Conservation (phyloP, 2,888 invertebrate species). For the Hirtodrosophila duncani region DNA sequence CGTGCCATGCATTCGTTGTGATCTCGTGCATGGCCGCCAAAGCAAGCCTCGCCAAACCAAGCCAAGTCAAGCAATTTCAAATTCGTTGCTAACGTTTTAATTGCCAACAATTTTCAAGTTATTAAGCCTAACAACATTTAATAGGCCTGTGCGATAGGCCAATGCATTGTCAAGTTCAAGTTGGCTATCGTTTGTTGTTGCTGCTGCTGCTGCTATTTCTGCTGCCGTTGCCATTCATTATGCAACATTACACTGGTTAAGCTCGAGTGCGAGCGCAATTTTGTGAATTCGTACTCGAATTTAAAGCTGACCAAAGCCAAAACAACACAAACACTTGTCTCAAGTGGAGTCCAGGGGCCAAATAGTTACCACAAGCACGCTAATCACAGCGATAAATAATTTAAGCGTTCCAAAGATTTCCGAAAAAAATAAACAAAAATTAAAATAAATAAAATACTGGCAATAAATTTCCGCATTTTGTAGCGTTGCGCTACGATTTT, state of each 20-base stretch:
- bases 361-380: constrained; percentile 55
- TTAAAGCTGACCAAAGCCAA: constrained; percentile 1
- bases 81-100: constrained; percentile 45
- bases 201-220: background rate
- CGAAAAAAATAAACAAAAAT: constrained; percentile 47
- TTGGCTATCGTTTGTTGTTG: constrained; percentile 26
- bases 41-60: no score
- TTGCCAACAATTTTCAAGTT: constrained; percentile 59
- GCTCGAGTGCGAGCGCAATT: constrained; percentile 32
- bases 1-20: constrained; percentile 53
- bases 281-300: constrained; percentile 3
- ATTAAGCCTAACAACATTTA: constrained; percentile 60
- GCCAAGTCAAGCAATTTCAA: no score
- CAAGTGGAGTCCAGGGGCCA: constrained; percentile 16
- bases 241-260: constrained; percentile 45
- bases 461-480: constrained; percentile 70
- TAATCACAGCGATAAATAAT: constrained; percentile 70
- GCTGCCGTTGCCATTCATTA: constrained; percentile 37
- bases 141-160: constrained; percentile 39
- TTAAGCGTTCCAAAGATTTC: constrained; percentile 64
- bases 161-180: constrained; percentile 65
- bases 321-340: background rate
- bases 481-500: constrained; percentile 42
- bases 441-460: constrained; percentile 20
- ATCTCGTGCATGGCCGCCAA: constrained; percentile 32